Percentiles rank a stretch among this genome's conserved stretches.
Evolutionary conservation across 2,113 vertebrate genomes (phyloP).

Genomic region (Peromyscus leucopus): DNA sequence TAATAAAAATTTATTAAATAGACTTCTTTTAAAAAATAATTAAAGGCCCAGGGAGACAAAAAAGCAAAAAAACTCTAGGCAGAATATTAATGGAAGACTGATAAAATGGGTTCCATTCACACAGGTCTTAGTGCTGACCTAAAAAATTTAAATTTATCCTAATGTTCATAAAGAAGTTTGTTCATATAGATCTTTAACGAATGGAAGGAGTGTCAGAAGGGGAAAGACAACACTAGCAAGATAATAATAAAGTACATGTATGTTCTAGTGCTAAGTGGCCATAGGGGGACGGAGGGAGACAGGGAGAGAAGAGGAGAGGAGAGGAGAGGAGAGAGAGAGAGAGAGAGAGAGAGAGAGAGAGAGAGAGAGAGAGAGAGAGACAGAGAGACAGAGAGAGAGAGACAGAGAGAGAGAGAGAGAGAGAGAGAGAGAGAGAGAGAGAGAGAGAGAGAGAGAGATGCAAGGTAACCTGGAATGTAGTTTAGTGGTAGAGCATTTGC

Average conservation of each 20-base stretch:
- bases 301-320: too few relatives aligned
- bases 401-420: accelerated
- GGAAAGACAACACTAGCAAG: background rate
- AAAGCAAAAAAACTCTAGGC: background rate
- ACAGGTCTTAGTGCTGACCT: background rate
- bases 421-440: background rate
- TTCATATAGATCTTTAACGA: background rate
- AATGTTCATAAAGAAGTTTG: background rate
- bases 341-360: accelerated
- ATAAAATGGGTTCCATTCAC: background rate
- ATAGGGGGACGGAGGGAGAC: background rate
- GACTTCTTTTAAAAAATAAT: background rate
- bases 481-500: background rate
- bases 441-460: background rate
- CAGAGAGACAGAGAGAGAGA: background rate
- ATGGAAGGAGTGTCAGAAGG: background rate
- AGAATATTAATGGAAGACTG: background rate
- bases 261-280: background rate
- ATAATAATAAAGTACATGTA: background rate
- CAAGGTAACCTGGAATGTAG: background rate
- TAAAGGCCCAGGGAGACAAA: background rate
- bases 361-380: accelerated
- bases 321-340: background rate
- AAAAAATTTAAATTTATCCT: background rate
- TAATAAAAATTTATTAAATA: background rate